Conservation (phyloP, 92 coral and sea anemone species). For the Bergia puertoricense region DNA sequence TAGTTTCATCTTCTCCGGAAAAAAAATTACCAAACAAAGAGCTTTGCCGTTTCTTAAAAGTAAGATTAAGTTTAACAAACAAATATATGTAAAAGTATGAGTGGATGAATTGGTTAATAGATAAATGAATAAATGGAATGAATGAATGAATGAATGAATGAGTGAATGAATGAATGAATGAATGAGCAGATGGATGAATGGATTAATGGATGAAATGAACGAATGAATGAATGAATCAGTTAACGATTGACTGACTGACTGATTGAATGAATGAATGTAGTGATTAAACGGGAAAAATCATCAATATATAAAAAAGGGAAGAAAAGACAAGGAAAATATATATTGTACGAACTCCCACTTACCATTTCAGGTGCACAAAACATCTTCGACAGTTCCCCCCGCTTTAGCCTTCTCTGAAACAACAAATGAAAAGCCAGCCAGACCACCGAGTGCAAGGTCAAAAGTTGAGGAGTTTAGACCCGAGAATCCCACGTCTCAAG, state of each 20-base stretch:
- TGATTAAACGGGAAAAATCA: neutral
- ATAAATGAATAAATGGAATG: too few relatives aligned
- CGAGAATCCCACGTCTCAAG: neutral
- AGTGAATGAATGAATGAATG: too few relatives aligned
- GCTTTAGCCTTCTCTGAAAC: slow-evolving; percentile 24
- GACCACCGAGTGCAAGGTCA: neutral
- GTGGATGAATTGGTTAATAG: too few relatives aligned
- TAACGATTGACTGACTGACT: neutral
- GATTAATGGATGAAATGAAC: too few relatives aligned
- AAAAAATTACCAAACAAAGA: too few relatives aligned
- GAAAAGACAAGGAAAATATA: neutral
- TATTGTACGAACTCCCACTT: neutral
- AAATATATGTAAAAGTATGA: neutral
- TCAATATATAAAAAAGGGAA: neutral
- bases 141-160: too few relatives aligned
- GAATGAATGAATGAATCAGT: too few relatives aligned
- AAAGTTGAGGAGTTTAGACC: slow-evolving; percentile 6
- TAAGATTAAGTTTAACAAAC: too few relatives aligned
- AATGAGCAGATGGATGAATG: too few relatives aligned
- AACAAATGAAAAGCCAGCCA: neutral
- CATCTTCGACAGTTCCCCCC: neutral
- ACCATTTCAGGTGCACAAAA: neutral
- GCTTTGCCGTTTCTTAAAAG: too few relatives aligned
- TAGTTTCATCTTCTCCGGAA: too few relatives aligned
- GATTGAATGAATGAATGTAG: neutral